Percentiles rank a stretch among this genome's conserved stretches.
Conservation (phyloP, 2,113 vertebrate genomes). For the Halcyon malimbica region DNA sequence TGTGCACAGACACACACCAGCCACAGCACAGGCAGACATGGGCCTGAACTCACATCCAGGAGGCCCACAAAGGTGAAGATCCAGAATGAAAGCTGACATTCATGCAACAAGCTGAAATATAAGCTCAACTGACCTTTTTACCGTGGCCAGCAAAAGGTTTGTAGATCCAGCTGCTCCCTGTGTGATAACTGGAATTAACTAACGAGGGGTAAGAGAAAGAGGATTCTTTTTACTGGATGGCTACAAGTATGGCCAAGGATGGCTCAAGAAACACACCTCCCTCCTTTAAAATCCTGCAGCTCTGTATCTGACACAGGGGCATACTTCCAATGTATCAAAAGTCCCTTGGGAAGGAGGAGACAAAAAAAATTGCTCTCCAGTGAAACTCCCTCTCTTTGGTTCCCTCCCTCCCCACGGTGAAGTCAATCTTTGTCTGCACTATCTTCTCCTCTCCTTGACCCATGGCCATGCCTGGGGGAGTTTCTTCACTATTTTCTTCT, state of each 20-base stretch:
- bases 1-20: not conserved
- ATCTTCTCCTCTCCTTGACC: not conserved
- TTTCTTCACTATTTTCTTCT: not conserved
- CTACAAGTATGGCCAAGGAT: not conserved
- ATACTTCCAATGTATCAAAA: not conserved
- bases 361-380: not conserved
- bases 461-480: not conserved
- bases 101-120: not conserved
- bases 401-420: not conserved
- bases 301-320: not conserved
- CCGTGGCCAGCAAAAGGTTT: not conserved
- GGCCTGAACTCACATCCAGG: not conserved
- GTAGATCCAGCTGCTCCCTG: not conserved
- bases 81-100: not conserved
- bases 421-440: not conserved
- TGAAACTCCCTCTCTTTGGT: no score
- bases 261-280: not conserved
- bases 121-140: not conserved
- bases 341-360: not conserved
- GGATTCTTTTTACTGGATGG: not conserved
- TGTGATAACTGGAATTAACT: not conserved
- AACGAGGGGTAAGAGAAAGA: not conserved
- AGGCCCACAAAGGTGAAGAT: not conserved
- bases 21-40: not conserved
- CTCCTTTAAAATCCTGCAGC: not conserved